phyloP scores from a whole-genome alignment of 2,113 vertebrate genomes.

The Ageneiosus marmoratus region DNA sequence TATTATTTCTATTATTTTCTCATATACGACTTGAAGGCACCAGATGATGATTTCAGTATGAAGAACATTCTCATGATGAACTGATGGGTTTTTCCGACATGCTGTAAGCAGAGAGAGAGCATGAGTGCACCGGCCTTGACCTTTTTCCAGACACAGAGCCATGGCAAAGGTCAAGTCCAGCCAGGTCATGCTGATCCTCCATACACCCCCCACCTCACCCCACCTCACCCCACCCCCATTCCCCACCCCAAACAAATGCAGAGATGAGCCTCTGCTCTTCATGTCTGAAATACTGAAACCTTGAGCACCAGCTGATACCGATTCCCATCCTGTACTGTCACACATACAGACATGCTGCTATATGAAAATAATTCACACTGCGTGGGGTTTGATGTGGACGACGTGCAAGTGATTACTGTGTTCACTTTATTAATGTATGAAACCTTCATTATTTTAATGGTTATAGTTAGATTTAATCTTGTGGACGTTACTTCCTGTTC shows the following conservation, averaged over 20 bases:
- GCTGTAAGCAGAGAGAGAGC: slow-evolving; percentile 33
- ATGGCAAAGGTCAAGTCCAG: slow-evolving; percentile 64
- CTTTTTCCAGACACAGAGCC: slow-evolving; percentile 60
- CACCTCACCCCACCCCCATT: background rate
- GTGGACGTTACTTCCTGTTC: background rate
- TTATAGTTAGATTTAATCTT: too few relatives aligned
- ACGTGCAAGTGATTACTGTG: background rate
- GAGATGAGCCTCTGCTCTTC: slow-evolving; percentile 69
- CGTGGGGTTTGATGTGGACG: background rate
- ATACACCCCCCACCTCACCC: background rate
- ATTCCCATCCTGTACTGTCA: background rate
- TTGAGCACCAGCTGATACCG: background rate
- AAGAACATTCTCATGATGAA: background rate
- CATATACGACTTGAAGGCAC: background rate
- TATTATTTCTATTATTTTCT: background rate
- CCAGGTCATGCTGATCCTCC: slow-evolving; percentile 59
- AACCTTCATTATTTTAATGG: background rate
- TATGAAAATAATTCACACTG: background rate
- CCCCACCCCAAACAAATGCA: slow-evolving; percentile 65
- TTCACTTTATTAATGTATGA: background rate
- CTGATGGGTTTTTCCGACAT: slow-evolving; percentile 2
- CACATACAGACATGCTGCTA: background rate
- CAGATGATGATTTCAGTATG: background rate
- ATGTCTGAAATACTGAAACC: background rate
- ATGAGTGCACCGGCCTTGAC: slow-evolving; percentile 54